Evolutionary conservation across 2,113 vertebrate species (phyloP), one percentile per base, ranked within the genome.

Genomic region (Syrrhaptes paradoxus): DNA sequence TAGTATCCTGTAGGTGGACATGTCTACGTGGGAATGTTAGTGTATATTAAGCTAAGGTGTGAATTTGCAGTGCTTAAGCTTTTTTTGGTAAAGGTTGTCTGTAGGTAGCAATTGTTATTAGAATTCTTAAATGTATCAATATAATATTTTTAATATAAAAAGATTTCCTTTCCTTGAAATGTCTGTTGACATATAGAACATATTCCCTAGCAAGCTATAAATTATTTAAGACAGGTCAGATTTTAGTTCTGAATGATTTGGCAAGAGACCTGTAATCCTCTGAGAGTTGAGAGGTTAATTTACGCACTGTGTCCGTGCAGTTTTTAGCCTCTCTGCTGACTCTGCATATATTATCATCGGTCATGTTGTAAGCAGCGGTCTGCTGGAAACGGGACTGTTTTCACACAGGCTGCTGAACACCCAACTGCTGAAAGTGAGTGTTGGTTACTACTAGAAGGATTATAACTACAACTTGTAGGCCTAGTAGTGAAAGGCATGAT

Each of bases 231-330:
- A 57, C 32, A 66, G 59, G 67, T 91, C 62, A 80, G 38, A 93
- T 87, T 93, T 93, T 83, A 77, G 72, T 59, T 83, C 58, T 79
- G 68, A 96, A 76, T 66, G 38, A 73, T 71, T 76, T 89, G 62
- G 90, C n/a, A 76, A 79, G 63, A 91, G 89, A 79, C 81, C 58
- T 89, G n/a, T 87, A 85, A 89, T 94, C 85, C 83, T 82, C 78
- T 62, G 76, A 66, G 81, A 45, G 58, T 51, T 89, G 78, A 85
- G 85, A 89, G 54, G 62, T 54, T 73, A 38, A 95, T 94, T 89
- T 93, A 83, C 77, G 73, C 49, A 15, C 49, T 80, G 66, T 43
- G 74, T 72, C 80, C 49, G 10, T 31, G 26, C 80, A 59, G 65
- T 68, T 86, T 77, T 93, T 71, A 74, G 65, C 73, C n/a, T 89